phyloP scores from a whole-genome alignment of 2,797 vertebrate species.

The Staurois parvus region DNA sequence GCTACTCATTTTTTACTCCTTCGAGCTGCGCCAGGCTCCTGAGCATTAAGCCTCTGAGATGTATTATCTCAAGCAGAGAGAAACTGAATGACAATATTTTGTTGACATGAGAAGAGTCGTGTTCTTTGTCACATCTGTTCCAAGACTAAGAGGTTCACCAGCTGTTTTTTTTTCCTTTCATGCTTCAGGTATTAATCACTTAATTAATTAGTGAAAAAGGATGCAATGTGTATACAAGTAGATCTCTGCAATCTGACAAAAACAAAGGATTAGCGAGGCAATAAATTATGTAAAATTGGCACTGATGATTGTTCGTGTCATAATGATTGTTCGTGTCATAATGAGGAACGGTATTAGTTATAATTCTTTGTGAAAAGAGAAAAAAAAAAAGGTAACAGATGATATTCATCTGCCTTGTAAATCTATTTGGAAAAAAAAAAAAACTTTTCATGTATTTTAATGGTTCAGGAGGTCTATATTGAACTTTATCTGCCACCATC shows the following conservation, averaged over 20 bases:
- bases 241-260: background rate
- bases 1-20: background rate
- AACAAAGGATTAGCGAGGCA: background rate
- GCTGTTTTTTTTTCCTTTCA: background rate
- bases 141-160: background rate
- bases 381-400: too few species aligned
- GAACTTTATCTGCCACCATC: too few species aligned
- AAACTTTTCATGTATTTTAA: too few species aligned
- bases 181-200: conserved; percentile 13
- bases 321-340: background rate
- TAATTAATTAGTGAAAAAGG: conserved; percentile 9
- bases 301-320: background rate
- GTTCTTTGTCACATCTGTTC: background rate
- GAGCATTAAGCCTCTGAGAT: conserved; percentile 1
- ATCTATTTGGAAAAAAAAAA: too few species aligned
- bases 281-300: background rate
- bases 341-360: too few species aligned
- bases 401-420: too few species aligned
- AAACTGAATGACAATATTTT: conserved; percentile 10
- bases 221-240: background rate
- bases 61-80: conserved; percentile 3
- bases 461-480: too few species aligned
- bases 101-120: background rate
- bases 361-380: too few species aligned
- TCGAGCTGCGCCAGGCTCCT: background rate